phyloP scores from a whole-genome alignment of 1,140 invertebrate species.

The Drosophila subobscura region DNA sequence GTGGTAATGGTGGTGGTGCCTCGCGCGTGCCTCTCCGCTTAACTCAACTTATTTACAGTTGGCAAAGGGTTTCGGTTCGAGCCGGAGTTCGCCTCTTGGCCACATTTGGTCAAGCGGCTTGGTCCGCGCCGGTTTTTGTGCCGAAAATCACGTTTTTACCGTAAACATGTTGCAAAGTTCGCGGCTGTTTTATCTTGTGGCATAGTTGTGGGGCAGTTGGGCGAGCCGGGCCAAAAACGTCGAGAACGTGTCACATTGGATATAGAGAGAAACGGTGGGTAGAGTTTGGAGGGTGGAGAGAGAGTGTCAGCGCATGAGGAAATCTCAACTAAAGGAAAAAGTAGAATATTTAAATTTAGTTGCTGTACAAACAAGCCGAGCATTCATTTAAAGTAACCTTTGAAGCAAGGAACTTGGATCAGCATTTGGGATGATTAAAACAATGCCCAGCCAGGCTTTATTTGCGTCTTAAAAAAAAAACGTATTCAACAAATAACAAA shows the following conservation, averaged over 20 bases:
- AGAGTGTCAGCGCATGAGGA: not conserved
- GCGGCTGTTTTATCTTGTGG: constrained; percentile 73
- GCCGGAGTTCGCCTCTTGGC: constrained; percentile 38
- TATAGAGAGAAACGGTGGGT: constrained; percentile 9
- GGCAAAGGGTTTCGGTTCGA: constrained; percentile 53
- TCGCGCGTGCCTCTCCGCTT: constrained; percentile 54
- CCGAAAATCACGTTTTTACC: constrained; percentile 81
- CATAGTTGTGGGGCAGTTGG: constrained; percentile 56
- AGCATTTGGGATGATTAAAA: constrained; percentile 6
- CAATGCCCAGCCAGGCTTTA: not conserved
- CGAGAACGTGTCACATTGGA: constrained; percentile 59
- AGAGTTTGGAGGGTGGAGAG: not conserved
- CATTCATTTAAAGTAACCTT: constrained; percentile 18
- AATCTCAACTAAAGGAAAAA: constrained; percentile 2
- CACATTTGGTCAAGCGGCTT: constrained; percentile 69
- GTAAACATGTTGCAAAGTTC: constrained; percentile 82
- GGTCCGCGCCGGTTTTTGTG: constrained; percentile 52
- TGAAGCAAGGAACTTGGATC: not conserved
- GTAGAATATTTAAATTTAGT: constrained; percentile 73
- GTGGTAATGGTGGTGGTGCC: constrained; percentile 9
- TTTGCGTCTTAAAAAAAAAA: constrained; percentile 2
- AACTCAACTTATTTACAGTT: constrained; percentile 80
- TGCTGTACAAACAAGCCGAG: constrained; percentile 26
- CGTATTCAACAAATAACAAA: constrained; percentile 29
- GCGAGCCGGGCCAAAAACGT: constrained; percentile 47